Conservation (phyloP, 2,113 vertebrate genomes). For the Brachionichthys hirsutus region DNA sequence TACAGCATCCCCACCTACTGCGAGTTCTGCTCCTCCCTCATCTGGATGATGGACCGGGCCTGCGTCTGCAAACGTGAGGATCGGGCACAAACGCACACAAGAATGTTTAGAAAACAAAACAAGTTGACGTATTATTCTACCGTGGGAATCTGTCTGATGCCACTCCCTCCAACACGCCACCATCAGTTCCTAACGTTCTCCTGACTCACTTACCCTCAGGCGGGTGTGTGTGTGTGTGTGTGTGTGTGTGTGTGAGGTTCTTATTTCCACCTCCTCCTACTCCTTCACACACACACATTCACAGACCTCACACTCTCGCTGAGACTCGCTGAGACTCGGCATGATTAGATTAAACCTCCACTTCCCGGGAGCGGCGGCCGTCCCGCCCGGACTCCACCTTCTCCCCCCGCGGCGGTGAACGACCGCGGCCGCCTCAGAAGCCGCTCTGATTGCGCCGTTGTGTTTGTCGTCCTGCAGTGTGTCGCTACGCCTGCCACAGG, state of each 20-base stretch:
- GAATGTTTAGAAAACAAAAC: too few relatives aligned
- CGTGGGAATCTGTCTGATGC: too few relatives aligned
- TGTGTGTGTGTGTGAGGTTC: too few relatives aligned
- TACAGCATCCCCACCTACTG: constrained; percentile 99
- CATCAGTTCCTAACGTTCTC: too few relatives aligned
- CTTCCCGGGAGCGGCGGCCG: constrained; percentile 5
- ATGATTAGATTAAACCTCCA: constrained; percentile 42
- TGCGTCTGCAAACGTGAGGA: constrained; percentile 96
- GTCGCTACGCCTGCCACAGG: constrained; percentile 96
- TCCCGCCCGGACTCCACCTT: neutral
- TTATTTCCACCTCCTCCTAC: too few relatives aligned
- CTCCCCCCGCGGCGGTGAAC: neutral
- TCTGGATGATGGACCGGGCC: constrained; percentile 99
- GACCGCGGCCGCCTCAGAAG: neutral
- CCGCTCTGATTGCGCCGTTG: constrained; percentile 24
- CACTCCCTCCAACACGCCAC: too few relatives aligned
- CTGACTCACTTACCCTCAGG: too few relatives aligned
- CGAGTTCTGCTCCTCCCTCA: constrained; percentile 96
- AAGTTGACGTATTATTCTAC: too few relatives aligned
- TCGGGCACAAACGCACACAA: neutral
- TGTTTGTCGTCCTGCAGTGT: constrained; percentile 77
- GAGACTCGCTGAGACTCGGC: too few relatives aligned
- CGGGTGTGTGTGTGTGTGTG: too few relatives aligned
- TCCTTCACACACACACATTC: constrained; percentile 10
- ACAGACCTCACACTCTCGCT: constrained; percentile 16